These are phyloP conservation scores for Scaptomyza pallida DNA, from an alignment of 1,140 invertebrate species.

Conservation along the genomic window DNA sequence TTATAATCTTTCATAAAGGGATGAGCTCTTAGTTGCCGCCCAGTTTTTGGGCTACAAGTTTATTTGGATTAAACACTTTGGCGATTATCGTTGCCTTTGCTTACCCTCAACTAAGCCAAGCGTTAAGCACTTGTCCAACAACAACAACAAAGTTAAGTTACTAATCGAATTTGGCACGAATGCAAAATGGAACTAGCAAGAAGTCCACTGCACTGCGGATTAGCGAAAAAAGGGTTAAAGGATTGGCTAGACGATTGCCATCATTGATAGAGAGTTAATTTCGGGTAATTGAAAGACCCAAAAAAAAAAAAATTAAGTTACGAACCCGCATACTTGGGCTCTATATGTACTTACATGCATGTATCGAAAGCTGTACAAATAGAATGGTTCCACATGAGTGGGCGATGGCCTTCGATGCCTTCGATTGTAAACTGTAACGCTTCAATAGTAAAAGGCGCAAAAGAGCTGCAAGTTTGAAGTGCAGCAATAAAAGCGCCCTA, in stretches of 20 bases:
- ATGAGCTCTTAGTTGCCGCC: not conserved
- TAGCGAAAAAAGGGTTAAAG: constrained; percentile 27
- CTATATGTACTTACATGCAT: not conserved
- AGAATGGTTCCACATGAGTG: constrained; percentile 60
- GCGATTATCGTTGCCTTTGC: constrained; percentile 43
- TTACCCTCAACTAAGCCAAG: constrained; percentile 64
- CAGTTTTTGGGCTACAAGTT: not conserved
- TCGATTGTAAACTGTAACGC: constrained; percentile 77
- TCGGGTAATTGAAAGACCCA: constrained; percentile 44
- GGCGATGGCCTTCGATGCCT: constrained; percentile 15
- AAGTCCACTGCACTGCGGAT: constrained; percentile 40
- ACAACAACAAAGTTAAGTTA: constrained; percentile 5
- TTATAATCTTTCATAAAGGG: constrained; percentile 10
- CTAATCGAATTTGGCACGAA: constrained; percentile 78
- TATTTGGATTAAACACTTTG: constrained; percentile 53
- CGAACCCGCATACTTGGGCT: constrained; percentile 18
- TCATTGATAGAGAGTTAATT: constrained; percentile 35
- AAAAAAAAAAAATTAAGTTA: not conserved
- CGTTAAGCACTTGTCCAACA: constrained; percentile 45
- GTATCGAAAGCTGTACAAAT: constrained; percentile 26
- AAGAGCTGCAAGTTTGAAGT: constrained; percentile 60
- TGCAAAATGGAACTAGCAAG: not conserved
- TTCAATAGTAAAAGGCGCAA: constrained; percentile 68
- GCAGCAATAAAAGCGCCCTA: constrained; percentile 48
- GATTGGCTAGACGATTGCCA: constrained; percentile 27